A percentile compares a stretch with the other conserved stretches of the same genome.
Evolutionary conservation across 2,888 invertebrate genomes (phyloP).

Genomic region (Temnothorax unifasciatus): DNA sequence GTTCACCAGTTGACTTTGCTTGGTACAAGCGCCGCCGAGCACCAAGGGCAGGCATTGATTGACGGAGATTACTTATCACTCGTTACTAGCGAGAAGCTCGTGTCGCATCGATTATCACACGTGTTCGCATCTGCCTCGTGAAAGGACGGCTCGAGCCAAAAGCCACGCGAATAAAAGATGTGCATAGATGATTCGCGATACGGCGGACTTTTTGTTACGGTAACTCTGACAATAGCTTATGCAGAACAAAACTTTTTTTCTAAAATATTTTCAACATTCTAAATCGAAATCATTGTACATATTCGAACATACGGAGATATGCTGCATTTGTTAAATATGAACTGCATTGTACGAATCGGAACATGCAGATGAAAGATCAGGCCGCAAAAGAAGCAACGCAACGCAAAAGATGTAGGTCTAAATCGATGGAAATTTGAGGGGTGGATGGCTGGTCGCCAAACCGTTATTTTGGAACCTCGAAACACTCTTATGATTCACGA

Average conservation of each 20-base stretch:
- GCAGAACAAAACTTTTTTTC: background rate
- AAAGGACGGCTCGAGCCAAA: background rate
- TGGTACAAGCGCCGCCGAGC: slow-evolving; percentile 44
- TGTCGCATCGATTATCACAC: slow-evolving; percentile 34
- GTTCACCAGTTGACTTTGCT: slow-evolving; percentile 54
- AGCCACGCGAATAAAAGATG: background rate
- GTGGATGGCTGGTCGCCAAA: background rate
- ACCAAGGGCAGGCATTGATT: slow-evolving; percentile 61
- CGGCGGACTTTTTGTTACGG: background rate
- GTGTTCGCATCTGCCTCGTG: background rate
- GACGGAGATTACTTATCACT: slow-evolving; percentile 65
- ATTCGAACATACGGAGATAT: background rate
- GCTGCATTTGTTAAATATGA: background rate
- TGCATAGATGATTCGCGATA: background rate
- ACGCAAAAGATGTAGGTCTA: background rate
- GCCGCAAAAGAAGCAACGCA: too few relatives aligned
- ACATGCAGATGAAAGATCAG: background rate
- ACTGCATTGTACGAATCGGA: background rate
- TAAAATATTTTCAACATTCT: background rate
- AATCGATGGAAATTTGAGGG: slow-evolving; percentile 10
- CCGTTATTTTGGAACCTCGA: slow-evolving; percentile 59
- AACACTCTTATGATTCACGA: slow-evolving; percentile 64
- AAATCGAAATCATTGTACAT: background rate
- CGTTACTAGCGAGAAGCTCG: slow-evolving; percentile 46
- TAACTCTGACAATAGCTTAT: background rate